phyloP scores from a whole-genome alignment of 2,888 invertebrate genomes.

The Microctonus brassicae region DNA sequence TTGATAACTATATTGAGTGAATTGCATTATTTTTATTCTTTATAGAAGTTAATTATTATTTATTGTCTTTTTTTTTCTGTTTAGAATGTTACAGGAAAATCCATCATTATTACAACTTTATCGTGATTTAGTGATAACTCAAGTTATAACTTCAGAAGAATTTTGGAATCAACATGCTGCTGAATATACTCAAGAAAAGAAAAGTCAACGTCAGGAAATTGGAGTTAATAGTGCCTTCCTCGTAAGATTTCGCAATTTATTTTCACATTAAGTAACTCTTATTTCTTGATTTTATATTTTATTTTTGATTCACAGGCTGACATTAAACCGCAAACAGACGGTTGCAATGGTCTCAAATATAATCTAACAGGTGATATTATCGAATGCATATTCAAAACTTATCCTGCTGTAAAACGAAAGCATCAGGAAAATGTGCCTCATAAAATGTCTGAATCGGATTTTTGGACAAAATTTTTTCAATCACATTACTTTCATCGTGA shows the following conservation, averaged over 20 bases:
- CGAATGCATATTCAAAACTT: slow-evolving; percentile 98
- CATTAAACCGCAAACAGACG: slow-evolving; percentile 97
- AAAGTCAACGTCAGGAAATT: slow-evolving; percentile 84
- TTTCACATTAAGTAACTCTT: not conserved
- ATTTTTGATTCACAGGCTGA: slow-evolving; percentile 88
- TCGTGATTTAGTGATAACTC: slow-evolving; percentile 95
- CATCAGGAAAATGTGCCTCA: slow-evolving; percentile 96
- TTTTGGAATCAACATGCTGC: slow-evolving; percentile 95
- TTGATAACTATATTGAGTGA: slow-evolving; percentile 12
- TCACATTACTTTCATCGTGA: slow-evolving; percentile 99
- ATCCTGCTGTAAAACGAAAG: slow-evolving; percentile 97
- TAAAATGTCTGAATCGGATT: slow-evolving; percentile 95
- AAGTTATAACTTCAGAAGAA: slow-evolving; percentile 96
- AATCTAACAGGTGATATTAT: slow-evolving; percentile 97
- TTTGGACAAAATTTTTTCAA: slow-evolving; percentile 99
- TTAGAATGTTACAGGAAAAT: slow-evolving; percentile 88
- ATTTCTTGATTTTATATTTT: not conserved
- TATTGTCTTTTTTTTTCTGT: slow-evolving; percentile 23
- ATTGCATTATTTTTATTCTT: not conserved
- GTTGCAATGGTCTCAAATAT: slow-evolving; percentile 96
- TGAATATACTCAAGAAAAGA: slow-evolving; percentile 81
- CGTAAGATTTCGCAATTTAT: slow-evolving; percentile 59
- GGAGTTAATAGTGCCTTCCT: slow-evolving; percentile 80
- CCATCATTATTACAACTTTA: slow-evolving; percentile 93
- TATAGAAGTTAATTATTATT: not conserved